Conservation (phyloP, 2,797 vertebrate genomes). For the Darevskia nairensis region DNA sequence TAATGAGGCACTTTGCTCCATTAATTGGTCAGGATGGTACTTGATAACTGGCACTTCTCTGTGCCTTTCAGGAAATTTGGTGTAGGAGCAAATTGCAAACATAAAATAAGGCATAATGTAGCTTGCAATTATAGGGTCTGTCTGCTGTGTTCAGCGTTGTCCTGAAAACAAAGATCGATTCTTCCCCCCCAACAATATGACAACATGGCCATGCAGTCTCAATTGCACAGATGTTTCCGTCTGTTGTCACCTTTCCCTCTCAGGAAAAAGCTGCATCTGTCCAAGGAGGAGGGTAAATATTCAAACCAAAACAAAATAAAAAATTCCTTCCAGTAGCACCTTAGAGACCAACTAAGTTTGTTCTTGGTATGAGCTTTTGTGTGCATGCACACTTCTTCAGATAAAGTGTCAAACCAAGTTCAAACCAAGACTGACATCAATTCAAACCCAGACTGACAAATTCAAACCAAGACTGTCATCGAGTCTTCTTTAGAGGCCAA, state of each 20-base stretch:
- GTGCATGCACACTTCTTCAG: no score
- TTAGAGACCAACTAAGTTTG: no score
- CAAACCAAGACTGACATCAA: no score
- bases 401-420: no score
- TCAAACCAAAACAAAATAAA: no score
- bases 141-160: neutral
- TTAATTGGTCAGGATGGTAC: slow-evolving; percentile 27
- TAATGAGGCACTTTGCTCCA: slow-evolving; percentile 35
- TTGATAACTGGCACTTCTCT: slow-evolving; percentile 1
- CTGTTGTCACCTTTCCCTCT: neutral
- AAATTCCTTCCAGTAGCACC: no score
- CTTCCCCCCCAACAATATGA: neutral
- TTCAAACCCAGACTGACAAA: no score
- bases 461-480: neutral
- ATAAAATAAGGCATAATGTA: slow-evolving; percentile 10
- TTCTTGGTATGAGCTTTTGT: no score
- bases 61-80: slow-evolving; percentile 3
- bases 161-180: neutral
- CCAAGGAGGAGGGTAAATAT: neutral
- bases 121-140: neutral
- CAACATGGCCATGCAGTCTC: neutral
- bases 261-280: neutral
- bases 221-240: neutral
- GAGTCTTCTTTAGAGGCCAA: neutral
- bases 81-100: slow-evolving; percentile 15